These are phyloP conservation scores for Ormyrus rosae DNA, from an alignment of 2,888 invertebrate species.

Conservation along the genomic window DNA sequence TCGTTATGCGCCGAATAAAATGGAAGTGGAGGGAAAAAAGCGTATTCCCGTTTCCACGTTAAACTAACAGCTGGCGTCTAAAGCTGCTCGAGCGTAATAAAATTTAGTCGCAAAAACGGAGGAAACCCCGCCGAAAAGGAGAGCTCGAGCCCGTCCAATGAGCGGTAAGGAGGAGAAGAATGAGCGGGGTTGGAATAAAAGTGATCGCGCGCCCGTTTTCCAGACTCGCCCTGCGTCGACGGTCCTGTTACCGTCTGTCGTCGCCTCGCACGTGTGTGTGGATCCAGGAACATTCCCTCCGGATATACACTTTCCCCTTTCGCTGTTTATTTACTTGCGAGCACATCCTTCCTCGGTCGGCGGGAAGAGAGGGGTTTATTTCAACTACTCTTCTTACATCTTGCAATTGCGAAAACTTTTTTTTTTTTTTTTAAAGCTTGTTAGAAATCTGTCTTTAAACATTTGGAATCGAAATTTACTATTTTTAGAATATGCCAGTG, in stretches of 20 bases:
- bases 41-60: too few species aligned
- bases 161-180: not conserved
- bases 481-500: too few species aligned
- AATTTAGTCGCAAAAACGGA: not conserved
- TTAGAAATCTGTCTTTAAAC: too few species aligned
- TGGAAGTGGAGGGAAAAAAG: not conserved
- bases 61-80: too few species aligned
- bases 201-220: slow-evolving; percentile 13
- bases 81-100: too few species aligned
- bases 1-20: too few species aligned
- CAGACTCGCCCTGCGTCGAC: slow-evolving; percentile 2
- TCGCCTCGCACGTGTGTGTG: not conserved
- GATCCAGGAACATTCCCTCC: slow-evolving; percentile 30
- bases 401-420: too few species aligned
- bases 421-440: too few species aligned
- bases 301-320: slow-evolving; percentile 11
- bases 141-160: not conserved
- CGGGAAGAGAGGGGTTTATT: too few species aligned
- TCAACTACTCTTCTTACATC: too few species aligned
- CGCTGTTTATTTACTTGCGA: slow-evolving; percentile 28
- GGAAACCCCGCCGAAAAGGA: not conserved
- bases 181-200: slow-evolving; percentile 4
- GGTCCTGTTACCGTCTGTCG: slow-evolving; percentile 46
- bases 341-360: too few species aligned
- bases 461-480: too few species aligned